phyloP scores from a whole-genome alignment of 2,797 vertebrate genomes.

The Enteromius anoplus region DNA sequence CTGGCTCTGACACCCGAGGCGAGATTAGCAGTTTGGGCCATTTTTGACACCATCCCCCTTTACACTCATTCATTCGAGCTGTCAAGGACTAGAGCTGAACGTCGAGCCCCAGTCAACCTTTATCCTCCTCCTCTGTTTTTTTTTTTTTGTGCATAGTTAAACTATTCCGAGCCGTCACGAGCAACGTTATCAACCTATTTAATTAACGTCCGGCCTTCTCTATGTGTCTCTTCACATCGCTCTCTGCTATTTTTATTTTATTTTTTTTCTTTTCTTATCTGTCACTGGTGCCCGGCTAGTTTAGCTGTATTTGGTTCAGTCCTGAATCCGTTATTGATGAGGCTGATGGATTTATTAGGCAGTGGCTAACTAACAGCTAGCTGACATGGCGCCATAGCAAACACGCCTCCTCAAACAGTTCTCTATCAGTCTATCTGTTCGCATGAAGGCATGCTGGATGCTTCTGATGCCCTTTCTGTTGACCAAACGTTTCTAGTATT shows the following conservation, averaged over 20 bases:
- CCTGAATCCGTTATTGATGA: background rate
- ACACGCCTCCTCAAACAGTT: background rate
- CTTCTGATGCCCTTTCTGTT: too few relatives aligned
- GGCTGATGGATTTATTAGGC: constrained; percentile 24
- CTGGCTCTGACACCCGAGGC: constrained; percentile 27
- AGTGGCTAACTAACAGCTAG: constrained; percentile 9
- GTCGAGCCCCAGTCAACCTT: background rate
- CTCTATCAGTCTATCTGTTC: background rate
- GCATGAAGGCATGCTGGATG: background rate
- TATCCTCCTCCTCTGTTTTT: too few relatives aligned
- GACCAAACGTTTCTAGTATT: too few relatives aligned
- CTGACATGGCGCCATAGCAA: constrained; percentile 20
- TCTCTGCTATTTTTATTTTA: too few relatives aligned
- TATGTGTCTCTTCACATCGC: background rate
- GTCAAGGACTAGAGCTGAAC: background rate
- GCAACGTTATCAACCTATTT: background rate
- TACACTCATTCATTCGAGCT: constrained; percentile 38
- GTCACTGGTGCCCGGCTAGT: background rate
- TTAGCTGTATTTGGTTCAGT: background rate
- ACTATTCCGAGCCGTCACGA: background rate
- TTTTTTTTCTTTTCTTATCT: too few relatives aligned
- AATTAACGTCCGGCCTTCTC: too few relatives aligned
- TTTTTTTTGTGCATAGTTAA: background rate
- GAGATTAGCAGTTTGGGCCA: constrained; percentile 1
- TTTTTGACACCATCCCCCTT: constrained; percentile 45